A percentile compares a stretch with the other conserved stretches of the same genome.
Conservation (phyloP, 2,113 vertebrate genomes). For the Odocoileus virginianus region DNA sequence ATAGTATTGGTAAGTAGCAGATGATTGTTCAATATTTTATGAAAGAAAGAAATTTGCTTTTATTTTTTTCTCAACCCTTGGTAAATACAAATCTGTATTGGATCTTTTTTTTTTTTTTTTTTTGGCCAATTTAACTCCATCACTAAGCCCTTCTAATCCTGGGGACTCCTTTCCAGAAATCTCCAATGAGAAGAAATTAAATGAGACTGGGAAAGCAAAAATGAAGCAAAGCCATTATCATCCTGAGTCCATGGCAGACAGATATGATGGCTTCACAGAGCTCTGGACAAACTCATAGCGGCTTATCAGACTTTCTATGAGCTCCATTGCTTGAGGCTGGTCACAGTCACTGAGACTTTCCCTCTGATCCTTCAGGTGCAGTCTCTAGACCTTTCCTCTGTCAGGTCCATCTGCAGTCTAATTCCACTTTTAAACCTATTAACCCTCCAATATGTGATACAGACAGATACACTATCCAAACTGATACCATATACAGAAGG, state of each 20-base stretch:
- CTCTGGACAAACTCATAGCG: background rate
- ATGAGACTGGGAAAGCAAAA: background rate
- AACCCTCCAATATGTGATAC: background rate
- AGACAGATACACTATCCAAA: background rate
- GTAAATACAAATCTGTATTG: no score
- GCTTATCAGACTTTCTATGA: background rate
- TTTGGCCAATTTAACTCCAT: background rate
- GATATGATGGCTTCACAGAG: rapidly evolving
- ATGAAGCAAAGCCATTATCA: background rate
- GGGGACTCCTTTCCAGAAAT: background rate
- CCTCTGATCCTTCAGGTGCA: no score
- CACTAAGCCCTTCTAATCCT: background rate
- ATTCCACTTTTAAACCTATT: background rate
- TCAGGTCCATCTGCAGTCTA: no score
- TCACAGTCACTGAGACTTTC: rapidly evolving
- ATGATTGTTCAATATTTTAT: background rate
- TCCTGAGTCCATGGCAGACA: background rate
- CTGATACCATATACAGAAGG: rapidly evolving
- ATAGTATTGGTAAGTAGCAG: background rate
- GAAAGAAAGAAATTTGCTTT: background rate
- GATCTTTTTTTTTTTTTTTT: background rate
- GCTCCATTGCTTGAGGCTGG: background rate
- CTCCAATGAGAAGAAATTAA: background rate
- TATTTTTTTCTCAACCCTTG: background rate
- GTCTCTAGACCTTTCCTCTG: background rate